Conservation (phyloP, 2,888 invertebrate species). For the Xanthia togata region DNA sequence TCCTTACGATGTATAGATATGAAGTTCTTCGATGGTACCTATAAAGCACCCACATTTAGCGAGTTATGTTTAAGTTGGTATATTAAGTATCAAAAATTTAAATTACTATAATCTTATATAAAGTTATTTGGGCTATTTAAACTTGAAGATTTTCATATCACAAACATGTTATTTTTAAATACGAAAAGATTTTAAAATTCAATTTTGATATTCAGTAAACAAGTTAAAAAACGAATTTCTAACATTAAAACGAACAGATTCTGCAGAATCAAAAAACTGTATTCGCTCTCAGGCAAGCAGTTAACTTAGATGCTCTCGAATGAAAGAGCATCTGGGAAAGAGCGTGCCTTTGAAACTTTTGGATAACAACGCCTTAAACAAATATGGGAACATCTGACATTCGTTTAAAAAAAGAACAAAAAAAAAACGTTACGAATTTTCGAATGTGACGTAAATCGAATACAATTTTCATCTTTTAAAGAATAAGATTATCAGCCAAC, state of each 20-base stretch:
- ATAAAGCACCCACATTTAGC: too few relatives aligned
- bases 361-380: slow-evolving; percentile 16
- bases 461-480: background rate
- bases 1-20: too few relatives aligned
- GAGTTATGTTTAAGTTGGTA: too few relatives aligned
- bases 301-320: slow-evolving; percentile 21
- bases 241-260: background rate
- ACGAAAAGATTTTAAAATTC: background rate
- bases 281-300: slow-evolving; percentile 8
- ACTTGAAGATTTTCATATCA: too few relatives aligned
- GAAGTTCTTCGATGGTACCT: too few relatives aligned
- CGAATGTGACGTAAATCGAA: background rate
- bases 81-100: background rate
- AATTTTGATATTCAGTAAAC: background rate
- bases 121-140: background rate
- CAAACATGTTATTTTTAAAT: background rate
- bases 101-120: background rate
- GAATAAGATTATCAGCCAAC: slow-evolving; percentile 2
- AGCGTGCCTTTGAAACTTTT: slow-evolving; percentile 7
- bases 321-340: slow-evolving; percentile 15
- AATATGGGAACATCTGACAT: background rate
- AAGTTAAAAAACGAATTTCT: background rate
- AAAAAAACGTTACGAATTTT: background rate
- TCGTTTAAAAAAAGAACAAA: slow-evolving; percentile 1
- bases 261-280: background rate